Base-by-base conservation (phyloP, 2,797 vertebrate genomes). In the Zenarchopterus dispar region DNA sequence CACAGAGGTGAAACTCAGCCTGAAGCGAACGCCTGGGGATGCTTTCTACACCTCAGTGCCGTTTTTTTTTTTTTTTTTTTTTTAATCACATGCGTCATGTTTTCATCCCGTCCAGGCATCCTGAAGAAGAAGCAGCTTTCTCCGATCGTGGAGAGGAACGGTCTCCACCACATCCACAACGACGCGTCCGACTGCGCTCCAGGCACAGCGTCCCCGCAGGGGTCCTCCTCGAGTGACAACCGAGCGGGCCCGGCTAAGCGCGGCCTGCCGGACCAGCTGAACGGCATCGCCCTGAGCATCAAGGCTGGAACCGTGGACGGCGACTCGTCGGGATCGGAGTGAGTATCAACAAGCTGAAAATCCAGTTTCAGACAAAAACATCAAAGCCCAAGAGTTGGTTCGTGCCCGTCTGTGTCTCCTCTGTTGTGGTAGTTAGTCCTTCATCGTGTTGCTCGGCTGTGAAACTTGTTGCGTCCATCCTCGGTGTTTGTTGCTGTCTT, bases 271-370 rank as follows among this genome's bases (percentile, higher is more conserved):
- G 95, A 95, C 50, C 93, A 94, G 77, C 89, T 95, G 22, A 96
- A 95, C 0, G 94, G 94, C 1, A 89, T 95, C 6, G 94, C 95
- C 67, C 89, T 95, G 94, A 96, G 94, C 85, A 94, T 96, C 91
- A 94, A 92, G 75, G 94, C 93, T 0, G 94, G 94, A 84, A 96
- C 94, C 0, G 94, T 94, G 70, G 95, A 97, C 0, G 96, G 96
- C 15, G 96, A 98, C 86, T 98, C 97, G 0, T 98, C 97, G 0
- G 96, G 95, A 82, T 99, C 97, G 24, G 97, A 99, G 97, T 98
- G 92, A 97, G 96, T 96, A 47, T 31, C 16, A 8, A 7, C 19
- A 24, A 4, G 11, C 43, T 24, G 28, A 28, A 28, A 28, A 28
- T 28, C 28, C 17, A 6, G 5, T 42, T 24, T 13, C 18, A 47